These are phyloP conservation scores for Phylloscopus collybita DNA, from an alignment of 2,797 vertebrate genomes.

Conservation along the genomic window DNA sequence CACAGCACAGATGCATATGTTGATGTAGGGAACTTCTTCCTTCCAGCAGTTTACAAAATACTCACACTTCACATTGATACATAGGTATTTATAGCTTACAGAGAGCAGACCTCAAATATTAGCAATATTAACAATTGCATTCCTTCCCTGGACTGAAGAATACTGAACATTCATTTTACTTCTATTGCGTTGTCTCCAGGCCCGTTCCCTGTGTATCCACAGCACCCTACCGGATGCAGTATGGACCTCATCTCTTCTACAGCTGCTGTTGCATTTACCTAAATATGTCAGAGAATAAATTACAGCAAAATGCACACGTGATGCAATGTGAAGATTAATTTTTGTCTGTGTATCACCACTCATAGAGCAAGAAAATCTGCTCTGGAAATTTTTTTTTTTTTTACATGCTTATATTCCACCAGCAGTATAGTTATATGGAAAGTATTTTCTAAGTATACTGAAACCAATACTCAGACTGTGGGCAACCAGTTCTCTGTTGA, in stretches of 20 bases:
- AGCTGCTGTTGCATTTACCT: neutral
- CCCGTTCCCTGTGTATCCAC: fast-evolving
- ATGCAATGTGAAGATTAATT: neutral
- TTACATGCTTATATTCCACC: neutral
- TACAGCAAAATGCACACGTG: neutral
- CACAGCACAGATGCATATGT: neutral
- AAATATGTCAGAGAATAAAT: neutral
- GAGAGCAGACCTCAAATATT: neutral
- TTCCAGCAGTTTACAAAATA: neutral
- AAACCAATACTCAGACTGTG: neutral
- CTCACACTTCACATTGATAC: neutral
- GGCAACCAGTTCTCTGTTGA: neutral
- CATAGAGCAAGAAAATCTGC: neutral
- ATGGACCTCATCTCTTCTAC: neutral
- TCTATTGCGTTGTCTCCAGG: neutral
- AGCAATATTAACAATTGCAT: neutral
- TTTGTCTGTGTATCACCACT: neutral
- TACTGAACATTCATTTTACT: neutral
- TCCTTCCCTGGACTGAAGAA: neutral
- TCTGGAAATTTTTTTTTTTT: neutral
- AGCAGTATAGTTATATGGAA: neutral
- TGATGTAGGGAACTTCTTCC: neutral
- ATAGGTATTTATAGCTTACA: neutral
- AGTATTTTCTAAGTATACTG: neutral
- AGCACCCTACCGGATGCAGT: neutral